phyloP scores from a whole-genome alignment of 2,888 invertebrate species.

The Leptinotarsa tumamoca region DNA sequence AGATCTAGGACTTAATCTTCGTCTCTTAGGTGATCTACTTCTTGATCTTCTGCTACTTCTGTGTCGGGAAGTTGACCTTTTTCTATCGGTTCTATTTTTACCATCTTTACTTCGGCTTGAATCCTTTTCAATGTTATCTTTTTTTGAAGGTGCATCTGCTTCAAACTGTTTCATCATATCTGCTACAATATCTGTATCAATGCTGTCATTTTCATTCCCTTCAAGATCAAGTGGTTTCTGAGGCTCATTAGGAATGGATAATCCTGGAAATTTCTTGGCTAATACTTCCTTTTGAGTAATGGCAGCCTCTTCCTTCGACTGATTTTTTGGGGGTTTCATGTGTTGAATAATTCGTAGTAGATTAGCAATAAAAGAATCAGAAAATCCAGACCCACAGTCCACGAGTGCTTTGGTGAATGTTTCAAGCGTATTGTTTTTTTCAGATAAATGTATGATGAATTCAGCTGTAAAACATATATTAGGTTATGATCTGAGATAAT shows the following conservation, averaged over 20 bases:
- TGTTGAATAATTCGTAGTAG: slow-evolving; percentile 94
- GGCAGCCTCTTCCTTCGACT: slow-evolving; percentile 42
- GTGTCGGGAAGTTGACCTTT: slow-evolving; percentile 8
- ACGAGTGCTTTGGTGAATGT: slow-evolving; percentile 87
- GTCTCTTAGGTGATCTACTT: slow-evolving; percentile 47
- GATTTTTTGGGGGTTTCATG: slow-evolving; percentile 79
- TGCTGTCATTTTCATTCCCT: slow-evolving; percentile 54
- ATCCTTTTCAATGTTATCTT: slow-evolving; percentile 43
- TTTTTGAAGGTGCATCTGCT: slow-evolving; percentile 81
- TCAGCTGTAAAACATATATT: slow-evolving; percentile 77
- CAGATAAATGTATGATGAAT: slow-evolving; percentile 95
- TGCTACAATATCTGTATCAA: slow-evolving; percentile 72
- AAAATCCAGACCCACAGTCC: slow-evolving; percentile 96
- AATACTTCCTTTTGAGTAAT: slow-evolving; percentile 68
- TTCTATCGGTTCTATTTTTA: slow-evolving; percentile 43
- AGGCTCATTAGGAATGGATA: slow-evolving; percentile 84
- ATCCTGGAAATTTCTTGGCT: slow-evolving; percentile 81
- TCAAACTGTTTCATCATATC: slow-evolving; percentile 89
- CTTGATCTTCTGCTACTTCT: slow-evolving; percentile 47
- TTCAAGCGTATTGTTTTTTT: slow-evolving; percentile 87
- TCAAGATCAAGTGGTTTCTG: slow-evolving; percentile 64
- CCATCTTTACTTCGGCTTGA: slow-evolving; percentile 49
- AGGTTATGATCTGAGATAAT: no score
- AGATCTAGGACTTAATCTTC: slow-evolving; percentile 55
- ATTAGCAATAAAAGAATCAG: slow-evolving; percentile 95